Conservation (phyloP, 2,113 vertebrate genomes). For the Apistogramma diplotaenia region DNA sequence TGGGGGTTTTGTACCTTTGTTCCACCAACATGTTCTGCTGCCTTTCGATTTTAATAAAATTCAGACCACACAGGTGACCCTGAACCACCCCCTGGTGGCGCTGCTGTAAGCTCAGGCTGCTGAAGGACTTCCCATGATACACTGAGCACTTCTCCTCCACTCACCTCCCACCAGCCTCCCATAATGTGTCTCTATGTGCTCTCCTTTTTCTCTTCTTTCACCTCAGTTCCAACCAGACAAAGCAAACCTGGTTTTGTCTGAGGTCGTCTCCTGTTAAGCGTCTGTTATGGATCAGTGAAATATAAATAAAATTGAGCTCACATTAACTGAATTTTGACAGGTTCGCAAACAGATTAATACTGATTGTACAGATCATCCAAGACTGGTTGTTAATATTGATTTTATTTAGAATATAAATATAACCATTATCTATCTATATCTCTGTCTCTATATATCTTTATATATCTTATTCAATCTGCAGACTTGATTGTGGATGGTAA, state of each 20-base stretch:
- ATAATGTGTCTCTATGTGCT: not conserved
- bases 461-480: too few relatives aligned
- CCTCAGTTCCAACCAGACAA: not conserved
- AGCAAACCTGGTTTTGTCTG: not conserved
- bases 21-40: too few relatives aligned
- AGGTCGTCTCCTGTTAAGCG: not conserved
- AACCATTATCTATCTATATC: too few relatives aligned
- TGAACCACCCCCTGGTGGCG: too few relatives aligned
- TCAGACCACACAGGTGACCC: too few relatives aligned
- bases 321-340: too few relatives aligned
- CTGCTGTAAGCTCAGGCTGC: too few relatives aligned
- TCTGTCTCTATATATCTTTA: too few relatives aligned
- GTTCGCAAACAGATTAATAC: not conserved
- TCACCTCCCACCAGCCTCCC: accelerated
- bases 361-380: not conserved
- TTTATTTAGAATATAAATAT: too few relatives aligned
- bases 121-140: not conserved
- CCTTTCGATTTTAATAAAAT: too few relatives aligned
- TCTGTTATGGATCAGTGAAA: accelerated
- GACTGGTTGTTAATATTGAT: not conserved
- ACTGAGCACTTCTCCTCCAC: not conserved
- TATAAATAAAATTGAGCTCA: accelerated
- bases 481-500: too few relatives aligned
- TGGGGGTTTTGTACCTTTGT: too few relatives aligned
- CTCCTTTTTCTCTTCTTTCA: not conserved